Evolutionary conservation across 2,797 vertebrate species (phyloP), one percentile per base, ranked within the genome.

Genomic region (Trematomus bernacchii): DNA sequence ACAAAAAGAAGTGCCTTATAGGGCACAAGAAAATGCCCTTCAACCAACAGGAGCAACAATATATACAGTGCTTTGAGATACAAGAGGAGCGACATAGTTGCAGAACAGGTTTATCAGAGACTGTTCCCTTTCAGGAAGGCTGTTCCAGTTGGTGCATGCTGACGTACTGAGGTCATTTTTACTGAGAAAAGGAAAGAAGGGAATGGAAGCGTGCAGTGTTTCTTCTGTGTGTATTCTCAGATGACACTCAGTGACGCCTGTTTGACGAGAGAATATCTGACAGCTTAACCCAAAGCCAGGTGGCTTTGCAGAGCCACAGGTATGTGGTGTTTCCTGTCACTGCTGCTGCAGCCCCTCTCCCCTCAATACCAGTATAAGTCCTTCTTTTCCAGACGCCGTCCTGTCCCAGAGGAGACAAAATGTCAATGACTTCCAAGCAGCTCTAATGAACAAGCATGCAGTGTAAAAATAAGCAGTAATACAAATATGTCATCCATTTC

Each of bases 351-450:
- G 55, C 10, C 2, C 14, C 13, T 37, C 57, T 60, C 50, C 44
- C 62, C 27, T 91, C 88, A 94, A 71, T 94, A 96, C 96, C 94
- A 97, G 90, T 96, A 96, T 73, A 96, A 69, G 83, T 96, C 94
- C 86, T 66, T 93, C 89, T 95, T 96, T 88, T 96, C 95, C 37
- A 91, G 86, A 84, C 72, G 81, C 12, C 86, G 92, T 67, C 93
- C 96, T 97, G 88, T 78, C 92, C 95, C 44, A 85, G 27, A 87
- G 21, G 11, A 83, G 14, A 72, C 18, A 80, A 40, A 58, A 47
- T 40, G 18, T 43, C 37, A 79, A 4, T 30, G n/a, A 61, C 47
- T 54, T 55, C 16, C 19, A 15, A 46, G 9, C 21, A 50, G 12
- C 37, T 58, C 3, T 68, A 55, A 14, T n/a, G 30, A 33, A 27